Evolutionary conservation across 2,797 vertebrate genomes (phyloP).

Genomic region (Tokudaia tokunoshimensis): DNA sequence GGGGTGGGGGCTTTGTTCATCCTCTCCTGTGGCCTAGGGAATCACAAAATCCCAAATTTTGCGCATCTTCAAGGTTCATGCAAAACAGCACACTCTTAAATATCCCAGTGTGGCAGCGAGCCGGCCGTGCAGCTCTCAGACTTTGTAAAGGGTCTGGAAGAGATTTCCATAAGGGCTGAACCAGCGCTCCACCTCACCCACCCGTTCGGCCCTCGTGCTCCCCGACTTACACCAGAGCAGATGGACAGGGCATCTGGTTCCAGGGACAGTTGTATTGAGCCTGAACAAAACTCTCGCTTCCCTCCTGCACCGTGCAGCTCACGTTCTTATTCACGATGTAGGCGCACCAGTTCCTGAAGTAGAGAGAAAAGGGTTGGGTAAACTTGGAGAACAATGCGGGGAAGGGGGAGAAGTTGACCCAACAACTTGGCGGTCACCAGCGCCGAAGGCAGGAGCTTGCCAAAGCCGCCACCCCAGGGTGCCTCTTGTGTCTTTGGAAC

Average conservation of each 20-base stretch:
- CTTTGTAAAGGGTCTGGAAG: constrained; percentile 8
- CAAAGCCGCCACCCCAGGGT: neutral
- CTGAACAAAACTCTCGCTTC: constrained; percentile 93
- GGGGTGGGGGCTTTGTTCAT: constrained; percentile 69
- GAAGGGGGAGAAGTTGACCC: neutral
- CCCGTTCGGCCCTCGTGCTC: neutral
- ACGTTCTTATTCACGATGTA: constrained; percentile 96
- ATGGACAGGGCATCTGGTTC: constrained; percentile 92
- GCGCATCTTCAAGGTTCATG: neutral
- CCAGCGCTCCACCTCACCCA: neutral
- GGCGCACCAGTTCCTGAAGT: constrained; percentile 96
- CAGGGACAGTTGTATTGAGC: constrained; percentile 91
- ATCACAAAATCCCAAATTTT: neutral
- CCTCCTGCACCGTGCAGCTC: constrained; percentile 94
- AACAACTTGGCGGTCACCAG: neutral
- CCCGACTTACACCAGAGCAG: constrained; percentile 93
- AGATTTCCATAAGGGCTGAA: neutral
- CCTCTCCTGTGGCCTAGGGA: neutral
- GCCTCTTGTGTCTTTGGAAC: neutral
- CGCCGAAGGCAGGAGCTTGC: neutral
- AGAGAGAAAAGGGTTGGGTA: constrained; percentile 7
- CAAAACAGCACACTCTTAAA: neutral
- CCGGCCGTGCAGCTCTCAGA: neutral
- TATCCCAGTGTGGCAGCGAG: neutral
- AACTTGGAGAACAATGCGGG: constrained; percentile 37